Evolutionary conservation across 2,888 invertebrate genomes (phyloP).

Genomic region (Scelioninae gen. 2): DNA sequence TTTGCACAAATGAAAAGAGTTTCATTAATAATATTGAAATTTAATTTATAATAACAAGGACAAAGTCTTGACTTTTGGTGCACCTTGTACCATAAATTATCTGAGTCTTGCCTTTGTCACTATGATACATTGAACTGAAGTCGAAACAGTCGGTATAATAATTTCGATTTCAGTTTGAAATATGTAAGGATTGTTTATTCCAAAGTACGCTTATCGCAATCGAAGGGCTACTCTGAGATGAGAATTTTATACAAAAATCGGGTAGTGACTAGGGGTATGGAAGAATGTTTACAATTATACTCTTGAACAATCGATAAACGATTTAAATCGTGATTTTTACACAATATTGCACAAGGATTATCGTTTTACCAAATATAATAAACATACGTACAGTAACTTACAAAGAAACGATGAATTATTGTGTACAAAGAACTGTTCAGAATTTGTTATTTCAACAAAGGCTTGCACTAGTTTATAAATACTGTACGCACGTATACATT

Average conservation of each 20-base stretch:
- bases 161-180: slow-evolving; percentile 19
- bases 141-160: not conserved
- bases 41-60: not conserved
- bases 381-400: slow-evolving; percentile 10
- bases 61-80: too few species aligned
- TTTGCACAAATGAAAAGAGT: slow-evolving; percentile 10
- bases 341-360: slow-evolving; percentile 36
- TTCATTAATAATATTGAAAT: not conserved
- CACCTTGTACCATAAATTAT: too few species aligned
- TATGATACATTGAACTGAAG: slow-evolving; percentile 26
- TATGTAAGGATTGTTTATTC: slow-evolving; percentile 34
- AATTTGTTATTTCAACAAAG: slow-evolving; percentile 37
- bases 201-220: slow-evolving; percentile 46
- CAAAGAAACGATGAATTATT: slow-evolving; percentile 19
- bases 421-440: slow-evolving; percentile 45
- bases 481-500: slow-evolving; percentile 47
- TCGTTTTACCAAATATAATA: slow-evolving; percentile 25
- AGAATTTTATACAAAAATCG: slow-evolving; percentile 42
- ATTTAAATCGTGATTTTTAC: slow-evolving; percentile 9
- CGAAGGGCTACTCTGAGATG: slow-evolving; percentile 22
- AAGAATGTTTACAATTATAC: slow-evolving; percentile 5
- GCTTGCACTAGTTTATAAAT: slow-evolving; percentile 47
- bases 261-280: slow-evolving; percentile 21
- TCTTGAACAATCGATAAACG: not conserved
- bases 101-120: slow-evolving; percentile 35